These are phyloP conservation scores for Oreohelix idahoensis DNA, from an alignment of 1,140 invertebrate species.

Conservation along the genomic window DNA sequence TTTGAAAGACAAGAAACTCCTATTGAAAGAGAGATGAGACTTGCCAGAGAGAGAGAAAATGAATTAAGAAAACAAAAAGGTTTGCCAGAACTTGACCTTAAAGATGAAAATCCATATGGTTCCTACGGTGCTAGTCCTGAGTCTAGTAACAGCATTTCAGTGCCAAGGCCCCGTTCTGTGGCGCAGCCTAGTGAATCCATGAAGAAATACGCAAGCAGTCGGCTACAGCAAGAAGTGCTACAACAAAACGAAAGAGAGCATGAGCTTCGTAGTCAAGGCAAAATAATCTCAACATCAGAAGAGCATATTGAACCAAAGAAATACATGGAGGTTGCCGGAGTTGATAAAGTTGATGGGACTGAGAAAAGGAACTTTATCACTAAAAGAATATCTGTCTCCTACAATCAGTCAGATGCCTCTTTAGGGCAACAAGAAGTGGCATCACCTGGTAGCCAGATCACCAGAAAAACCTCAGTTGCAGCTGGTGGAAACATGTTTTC, in stretches of 20 bases:
- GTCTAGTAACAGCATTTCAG: background rate
- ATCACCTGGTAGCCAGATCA: background rate
- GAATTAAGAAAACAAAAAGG: constrained; percentile 71
- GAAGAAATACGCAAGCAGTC: constrained; percentile 57
- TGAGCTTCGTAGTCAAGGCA: constrained; percentile 59
- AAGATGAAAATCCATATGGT: constrained; percentile 40
- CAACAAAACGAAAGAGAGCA: constrained; percentile 60
- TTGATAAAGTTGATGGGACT: constrained; percentile 47
- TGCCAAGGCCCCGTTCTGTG: background rate
- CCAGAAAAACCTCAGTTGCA: constrained; percentile 40
- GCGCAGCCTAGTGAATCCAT: constrained; percentile 44
- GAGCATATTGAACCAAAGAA: constrained; percentile 63
- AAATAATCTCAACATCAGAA: constrained; percentile 65
- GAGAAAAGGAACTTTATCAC: constrained; percentile 66
- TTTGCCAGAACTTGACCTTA: constrained; percentile 51
- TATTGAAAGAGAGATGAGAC: constrained; percentile 77
- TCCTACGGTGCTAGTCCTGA: constrained; percentile 15
- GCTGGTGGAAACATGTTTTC: constrained; percentile 60
- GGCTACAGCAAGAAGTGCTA: constrained; percentile 63
- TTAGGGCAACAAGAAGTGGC: background rate
- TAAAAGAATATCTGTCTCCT: constrained; percentile 30
- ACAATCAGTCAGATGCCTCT: constrained; percentile 1
- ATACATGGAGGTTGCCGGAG: constrained; percentile 57
- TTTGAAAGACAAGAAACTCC: constrained; percentile 73
- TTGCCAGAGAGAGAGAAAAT: constrained; percentile 76